phyloP scores from a whole-genome alignment of 2,113 vertebrate genomes.

The Mus pahari region DNA sequence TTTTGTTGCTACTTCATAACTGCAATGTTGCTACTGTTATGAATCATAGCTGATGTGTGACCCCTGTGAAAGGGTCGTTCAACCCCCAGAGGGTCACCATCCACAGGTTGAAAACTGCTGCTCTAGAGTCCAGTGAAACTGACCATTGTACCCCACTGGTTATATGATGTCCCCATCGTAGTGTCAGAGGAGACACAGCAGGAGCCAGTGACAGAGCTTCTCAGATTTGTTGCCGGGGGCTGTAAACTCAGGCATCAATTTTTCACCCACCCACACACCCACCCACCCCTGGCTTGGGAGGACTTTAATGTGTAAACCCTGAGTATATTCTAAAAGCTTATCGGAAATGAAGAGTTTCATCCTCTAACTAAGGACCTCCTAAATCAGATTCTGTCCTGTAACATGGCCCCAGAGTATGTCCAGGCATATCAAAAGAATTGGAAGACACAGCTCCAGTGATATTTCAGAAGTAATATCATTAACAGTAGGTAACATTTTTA shows the following conservation, averaged over 20 bases:
- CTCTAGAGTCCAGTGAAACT: background rate
- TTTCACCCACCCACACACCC: background rate
- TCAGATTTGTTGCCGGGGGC: background rate
- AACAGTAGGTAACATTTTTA: background rate
- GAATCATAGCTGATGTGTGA: background rate
- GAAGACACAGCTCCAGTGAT: background rate
- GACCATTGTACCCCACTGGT: background rate
- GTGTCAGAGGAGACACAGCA: background rate
- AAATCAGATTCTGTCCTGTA: background rate
- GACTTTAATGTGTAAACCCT: background rate
- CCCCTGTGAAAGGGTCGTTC: background rate
- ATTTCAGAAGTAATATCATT: background rate
- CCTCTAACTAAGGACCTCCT: background rate
- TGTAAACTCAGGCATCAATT: background rate
- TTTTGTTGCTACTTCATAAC: background rate
- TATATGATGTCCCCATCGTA: background rate
- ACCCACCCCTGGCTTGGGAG: no score
- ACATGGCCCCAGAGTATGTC: background rate
- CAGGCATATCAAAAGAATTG: background rate
- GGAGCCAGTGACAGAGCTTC: background rate
- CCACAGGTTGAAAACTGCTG: background rate
- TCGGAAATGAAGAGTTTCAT: background rate
- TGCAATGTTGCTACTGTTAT: background rate
- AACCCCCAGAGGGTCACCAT: background rate
- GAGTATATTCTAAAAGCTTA: background rate